Evolutionary conservation across 2,797 vertebrate species (phyloP).

Genomic region (Nannoperca australis): DNA sequence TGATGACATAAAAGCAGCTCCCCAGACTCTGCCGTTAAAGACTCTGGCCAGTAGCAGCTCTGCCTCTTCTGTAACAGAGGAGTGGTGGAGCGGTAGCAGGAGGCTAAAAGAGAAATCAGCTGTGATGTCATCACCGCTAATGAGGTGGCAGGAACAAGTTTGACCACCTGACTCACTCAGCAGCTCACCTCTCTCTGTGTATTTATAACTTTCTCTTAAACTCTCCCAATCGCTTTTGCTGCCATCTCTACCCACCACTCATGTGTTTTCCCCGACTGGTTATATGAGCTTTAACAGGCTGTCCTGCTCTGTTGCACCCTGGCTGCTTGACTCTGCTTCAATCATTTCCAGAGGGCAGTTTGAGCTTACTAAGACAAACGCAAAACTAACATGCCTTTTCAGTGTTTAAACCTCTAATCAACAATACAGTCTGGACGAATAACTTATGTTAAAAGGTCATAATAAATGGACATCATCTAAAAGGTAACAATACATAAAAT

Average conservation of each 20-base stretch:
- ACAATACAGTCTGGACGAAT: slow-evolving; percentile 20
- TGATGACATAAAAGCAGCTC: slow-evolving; percentile 65
- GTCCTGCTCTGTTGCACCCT: slow-evolving; percentile 22
- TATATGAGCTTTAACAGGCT: slow-evolving; percentile 43
- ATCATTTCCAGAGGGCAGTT: slow-evolving; percentile 56
- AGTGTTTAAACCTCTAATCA: slow-evolving; percentile 34
- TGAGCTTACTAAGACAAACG: slow-evolving; percentile 20
- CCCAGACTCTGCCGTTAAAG: slow-evolving; percentile 61
- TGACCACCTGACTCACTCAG: slow-evolving; percentile 74
- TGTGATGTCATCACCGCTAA: slow-evolving; percentile 77
- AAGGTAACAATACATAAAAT: slow-evolving; percentile 68
- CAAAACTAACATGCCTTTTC: slow-evolving; percentile 8
- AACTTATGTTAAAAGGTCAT: slow-evolving; percentile 36
- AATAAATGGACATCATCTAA: slow-evolving; percentile 40
- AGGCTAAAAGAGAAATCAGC: slow-evolving; percentile 63
- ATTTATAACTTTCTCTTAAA: slow-evolving; percentile 69
- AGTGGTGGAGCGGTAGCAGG: slow-evolving; percentile 45
- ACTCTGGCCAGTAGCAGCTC: slow-evolving; percentile 68
- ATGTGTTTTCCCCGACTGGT: slow-evolving; percentile 32
- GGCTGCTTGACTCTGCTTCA: slow-evolving; percentile 29
- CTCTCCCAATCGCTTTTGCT: slow-evolving; percentile 44
- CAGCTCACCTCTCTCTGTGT: slow-evolving; percentile 68
- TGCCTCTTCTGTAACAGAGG: slow-evolving; percentile 45
- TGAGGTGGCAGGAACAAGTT: slow-evolving; percentile 75
- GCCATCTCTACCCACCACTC: slow-evolving; percentile 50